These are phyloP conservation scores for Dynastes grantii DNA, from an alignment of 2,888 invertebrate genomes.

Conservation along the genomic window DNA sequence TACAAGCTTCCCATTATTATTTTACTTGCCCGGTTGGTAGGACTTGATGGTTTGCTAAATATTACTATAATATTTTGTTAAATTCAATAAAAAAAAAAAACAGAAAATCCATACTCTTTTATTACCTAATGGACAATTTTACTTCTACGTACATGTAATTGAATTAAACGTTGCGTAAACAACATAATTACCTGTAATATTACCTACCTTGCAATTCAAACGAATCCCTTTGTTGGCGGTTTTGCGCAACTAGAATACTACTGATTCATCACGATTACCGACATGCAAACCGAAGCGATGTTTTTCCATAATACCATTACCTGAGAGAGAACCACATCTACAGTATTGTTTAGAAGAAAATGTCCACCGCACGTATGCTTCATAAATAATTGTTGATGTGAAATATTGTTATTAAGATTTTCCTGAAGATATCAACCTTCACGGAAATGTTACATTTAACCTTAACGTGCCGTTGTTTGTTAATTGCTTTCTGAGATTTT, in stretches of 20 bases:
- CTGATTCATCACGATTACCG: slow-evolving; percentile 42
- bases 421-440: too few species aligned
- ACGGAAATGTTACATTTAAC: too few species aligned
- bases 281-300: slow-evolving; percentile 29
- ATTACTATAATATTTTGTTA: not conserved
- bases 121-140: not conserved
- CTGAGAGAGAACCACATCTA: not conserved
- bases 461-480: too few species aligned
- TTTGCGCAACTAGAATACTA: slow-evolving; percentile 32
- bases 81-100: too few species aligned
- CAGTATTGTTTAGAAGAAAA: too few species aligned
- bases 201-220: slow-evolving; percentile 20
- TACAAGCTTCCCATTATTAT: too few species aligned
- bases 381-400: too few species aligned
- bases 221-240: slow-evolving; percentile 24
- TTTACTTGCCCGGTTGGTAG: too few species aligned
- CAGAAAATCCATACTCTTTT: not conserved
- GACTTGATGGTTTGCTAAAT: not conserved
- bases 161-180: slow-evolving; percentile 27
- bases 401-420: too few species aligned
- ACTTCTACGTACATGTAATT: not conserved
- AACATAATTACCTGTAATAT: slow-evolving; percentile 17
- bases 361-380: too few species aligned
- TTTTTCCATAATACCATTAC: not conserved
- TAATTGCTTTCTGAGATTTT: too few species aligned